Percentiles rank a stretch among this genome's conserved stretches.
Evolutionary conservation across 2,797 vertebrate genomes (phyloP).

Genomic region (Coluber constrictor): DNA sequence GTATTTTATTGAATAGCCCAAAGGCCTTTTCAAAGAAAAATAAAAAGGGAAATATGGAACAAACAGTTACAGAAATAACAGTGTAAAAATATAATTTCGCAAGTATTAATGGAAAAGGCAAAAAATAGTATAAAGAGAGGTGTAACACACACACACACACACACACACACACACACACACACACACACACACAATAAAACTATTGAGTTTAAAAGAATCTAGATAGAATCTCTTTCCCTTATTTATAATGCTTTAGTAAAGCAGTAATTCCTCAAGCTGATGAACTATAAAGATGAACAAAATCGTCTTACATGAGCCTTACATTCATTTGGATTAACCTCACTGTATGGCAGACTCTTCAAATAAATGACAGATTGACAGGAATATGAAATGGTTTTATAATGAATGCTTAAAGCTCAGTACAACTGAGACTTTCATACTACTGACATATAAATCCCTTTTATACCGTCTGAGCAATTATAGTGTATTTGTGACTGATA

Average conservation of each 20-base stretch:
- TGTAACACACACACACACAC: neutral
- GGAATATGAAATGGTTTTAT: slow-evolving; percentile 31
- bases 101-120: neutral
- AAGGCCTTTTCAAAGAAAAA: no score
- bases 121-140: neutral
- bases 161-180: neutral
- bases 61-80: no score
- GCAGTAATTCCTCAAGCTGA: neutral
- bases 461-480: slow-evolving; percentile 35
- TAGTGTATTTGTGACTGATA: slow-evolving; percentile 28
- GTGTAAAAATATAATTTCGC: neutral
- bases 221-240: neutral
- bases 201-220: neutral
- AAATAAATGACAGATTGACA: slow-evolving; percentile 25
- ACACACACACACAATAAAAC: no score
- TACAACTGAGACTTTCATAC: slow-evolving; percentile 11
- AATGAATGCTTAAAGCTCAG: neutral
- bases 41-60: no score
- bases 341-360: neutral
- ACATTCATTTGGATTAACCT: slow-evolving; percentile 25
- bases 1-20: no score
- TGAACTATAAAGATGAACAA: slow-evolving; percentile 11
- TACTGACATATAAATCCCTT: slow-evolving; percentile 30
- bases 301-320: neutral
- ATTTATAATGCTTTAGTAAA: slow-evolving; percentile 25